These are phyloP conservation scores for Drosophila stalkeri DNA, from an alignment of 2,888 invertebrate species.

Conservation along the genomic window DNA sequence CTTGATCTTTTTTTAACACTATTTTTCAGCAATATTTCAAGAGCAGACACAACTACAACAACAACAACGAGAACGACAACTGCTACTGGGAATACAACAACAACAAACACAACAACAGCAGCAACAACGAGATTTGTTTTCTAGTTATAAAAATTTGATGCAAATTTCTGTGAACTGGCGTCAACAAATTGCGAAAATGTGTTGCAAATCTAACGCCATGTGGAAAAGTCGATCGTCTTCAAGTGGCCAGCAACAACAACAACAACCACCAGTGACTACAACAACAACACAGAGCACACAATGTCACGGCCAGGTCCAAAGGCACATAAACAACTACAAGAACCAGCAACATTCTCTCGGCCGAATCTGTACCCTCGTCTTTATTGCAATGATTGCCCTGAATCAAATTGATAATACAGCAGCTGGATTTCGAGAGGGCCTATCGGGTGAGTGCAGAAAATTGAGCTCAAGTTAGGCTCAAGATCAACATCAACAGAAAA, in stretches of 20 bases:
- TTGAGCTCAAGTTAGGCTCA: too few species aligned
- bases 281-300: slow-evolving; percentile 12
- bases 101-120: slow-evolving; percentile 18
- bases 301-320: slow-evolving; percentile 40
- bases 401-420: slow-evolving; percentile 45
- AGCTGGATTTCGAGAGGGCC: slow-evolving; percentile 53
- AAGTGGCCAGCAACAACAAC: slow-evolving; percentile 44
- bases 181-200: slow-evolving; percentile 68
- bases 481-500: too few species aligned
- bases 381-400: slow-evolving; percentile 41
- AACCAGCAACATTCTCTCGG: slow-evolving; percentile 21
- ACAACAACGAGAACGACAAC: slow-evolving; percentile 11
- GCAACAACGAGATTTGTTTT: slow-evolving; percentile 18
- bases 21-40: slow-evolving; percentile 70
- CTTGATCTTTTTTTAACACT: slow-evolving; percentile 66
- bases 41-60: slow-evolving; percentile 35
- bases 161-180: slow-evolving; percentile 68
- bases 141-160: slow-evolving; percentile 50
- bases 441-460: slow-evolving; percentile 55
- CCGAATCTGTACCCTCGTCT: slow-evolving; percentile 25
- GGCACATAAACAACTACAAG: slow-evolving; percentile 14
- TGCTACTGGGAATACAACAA: slow-evolving; percentile 28
- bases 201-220: slow-evolving; percentile 74
- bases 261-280: slow-evolving; percentile 28
- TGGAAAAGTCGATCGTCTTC: slow-evolving; percentile 59